Evolutionary conservation across 1,140 invertebrate genomes (phyloP), one percentile per base, ranked within the genome.

Genomic region (Lepidurus couesii): DNA sequence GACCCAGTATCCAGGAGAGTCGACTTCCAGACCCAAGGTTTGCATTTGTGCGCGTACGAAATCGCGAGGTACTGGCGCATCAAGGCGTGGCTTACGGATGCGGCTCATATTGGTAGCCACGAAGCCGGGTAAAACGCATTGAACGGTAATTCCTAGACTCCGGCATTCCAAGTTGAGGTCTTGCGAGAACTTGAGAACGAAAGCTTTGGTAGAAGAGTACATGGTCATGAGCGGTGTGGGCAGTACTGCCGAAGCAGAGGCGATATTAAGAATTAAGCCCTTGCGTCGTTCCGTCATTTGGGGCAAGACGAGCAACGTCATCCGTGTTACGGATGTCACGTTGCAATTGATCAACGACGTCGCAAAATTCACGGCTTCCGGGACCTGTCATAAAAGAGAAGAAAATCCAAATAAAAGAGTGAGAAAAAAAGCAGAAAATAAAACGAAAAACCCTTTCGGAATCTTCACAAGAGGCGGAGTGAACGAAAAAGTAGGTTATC

Each of bases 81-180:
- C 91, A 84, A 93, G 88, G 2, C 90, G 91, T n/a, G 92, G 86
- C 80, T 89, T 90, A 44, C 90, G 89, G 77, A 97, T 94, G 82
- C 93, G 93, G 24, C 93, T 93, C 95, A 98, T 95, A 81, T 97
- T 97, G 0, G 95, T 96, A 7, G 94, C 93, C 0, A 98, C 95
- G 82, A 93, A 95, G 26, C 93, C 94, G 0, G 96, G 96, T 74
- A 92, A 84, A 1, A 98, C 86, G 83, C 92, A 93, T 86, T 98
- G 93, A 3, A 96, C 87, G 16, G 90, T 90, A 4, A 98, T 91
- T 5, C 95, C 95, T 78, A 89, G 88, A 7, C 89, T 88, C 13
- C 85, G 86, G 81, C 95, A 96, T 85, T 98, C 95, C 7, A 89
- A 89, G 5, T 90, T 88, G n/a, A 97, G 86, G 83, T 95, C 92